Evolutionary conservation across 2,888 invertebrate genomes (phyloP).

Genomic region (Sthenelais limicola): DNA sequence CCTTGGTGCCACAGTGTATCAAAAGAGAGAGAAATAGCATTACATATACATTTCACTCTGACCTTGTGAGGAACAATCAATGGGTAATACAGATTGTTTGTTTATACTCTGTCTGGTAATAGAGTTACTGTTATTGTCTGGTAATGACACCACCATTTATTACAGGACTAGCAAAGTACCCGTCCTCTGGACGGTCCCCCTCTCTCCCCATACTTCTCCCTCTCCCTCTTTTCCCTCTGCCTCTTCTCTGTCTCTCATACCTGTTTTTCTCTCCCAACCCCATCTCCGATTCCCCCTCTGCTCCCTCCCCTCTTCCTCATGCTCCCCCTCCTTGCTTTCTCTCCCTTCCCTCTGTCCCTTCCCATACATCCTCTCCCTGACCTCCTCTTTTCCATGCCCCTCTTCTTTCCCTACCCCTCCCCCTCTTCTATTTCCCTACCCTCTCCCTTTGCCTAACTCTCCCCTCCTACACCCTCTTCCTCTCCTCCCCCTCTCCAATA

Average conservation of each 20-base stretch:
- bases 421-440: background rate
- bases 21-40: too few relatives aligned
- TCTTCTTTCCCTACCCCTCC: background rate
- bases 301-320: conserved; percentile 1
- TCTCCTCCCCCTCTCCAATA: too few relatives aligned
- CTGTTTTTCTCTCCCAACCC: background rate
- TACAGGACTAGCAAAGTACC: too few relatives aligned
- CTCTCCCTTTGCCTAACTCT: background rate
- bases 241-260: background rate
- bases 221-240: background rate
- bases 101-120: too few relatives aligned
- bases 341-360: background rate
- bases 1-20: too few relatives aligned
- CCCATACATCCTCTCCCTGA: background rate
- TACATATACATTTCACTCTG: too few relatives aligned
- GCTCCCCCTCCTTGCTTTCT: background rate
- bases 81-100: too few relatives aligned
- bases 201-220: background rate
- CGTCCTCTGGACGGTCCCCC: background rate
- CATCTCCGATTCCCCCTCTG: background rate
- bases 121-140: too few relatives aligned
- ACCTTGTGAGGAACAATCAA: too few relatives aligned
- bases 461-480: background rate
- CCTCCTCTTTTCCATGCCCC: background rate
- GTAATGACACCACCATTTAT: too few relatives aligned